Conservation (phyloP, 2,888 invertebrate species). For the Clostera curtula region DNA sequence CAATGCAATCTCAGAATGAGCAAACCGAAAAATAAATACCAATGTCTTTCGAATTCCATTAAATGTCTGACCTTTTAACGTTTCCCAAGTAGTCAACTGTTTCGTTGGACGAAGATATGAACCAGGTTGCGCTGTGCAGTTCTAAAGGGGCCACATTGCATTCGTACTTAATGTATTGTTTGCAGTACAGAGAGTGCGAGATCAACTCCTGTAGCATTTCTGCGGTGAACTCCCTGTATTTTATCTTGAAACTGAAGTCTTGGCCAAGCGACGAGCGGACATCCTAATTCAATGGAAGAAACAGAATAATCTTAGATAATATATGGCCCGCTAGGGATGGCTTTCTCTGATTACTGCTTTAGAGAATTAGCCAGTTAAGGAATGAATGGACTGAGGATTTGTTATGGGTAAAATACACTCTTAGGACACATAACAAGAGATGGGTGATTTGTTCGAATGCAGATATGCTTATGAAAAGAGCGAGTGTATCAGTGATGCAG, state of each 20-base stretch:
- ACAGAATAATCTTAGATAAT: too few species aligned
- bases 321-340: too few species aligned
- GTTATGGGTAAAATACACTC: too few species aligned
- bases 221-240: conserved; percentile 90
- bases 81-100: conserved; percentile 90
- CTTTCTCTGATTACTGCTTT: too few species aligned
- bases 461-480: too few species aligned
- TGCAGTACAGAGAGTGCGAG: conserved; percentile 91
- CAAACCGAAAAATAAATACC: neutral
- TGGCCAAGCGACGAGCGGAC: conserved; percentile 85
- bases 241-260: conserved; percentile 89
- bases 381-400: too few species aligned
- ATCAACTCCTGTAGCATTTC: conserved; percentile 94
- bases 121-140: conserved; percentile 92
- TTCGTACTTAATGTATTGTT: conserved; percentile 92
- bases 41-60: conserved; percentile 4
- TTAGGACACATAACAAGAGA: too few species aligned
- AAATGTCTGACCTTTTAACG: conserved; percentile 79
- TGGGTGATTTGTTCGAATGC: too few species aligned
- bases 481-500: too few species aligned
- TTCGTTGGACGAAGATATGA: conserved; percentile 85
- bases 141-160: conserved; percentile 92
- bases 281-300: conserved; percentile 74
- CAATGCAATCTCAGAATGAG: neutral
- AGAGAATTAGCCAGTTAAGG: too few species aligned